These are phyloP conservation scores for Stomorhina lunata DNA, from an alignment of 2,888 invertebrate species.

Conservation along the genomic window DNA sequence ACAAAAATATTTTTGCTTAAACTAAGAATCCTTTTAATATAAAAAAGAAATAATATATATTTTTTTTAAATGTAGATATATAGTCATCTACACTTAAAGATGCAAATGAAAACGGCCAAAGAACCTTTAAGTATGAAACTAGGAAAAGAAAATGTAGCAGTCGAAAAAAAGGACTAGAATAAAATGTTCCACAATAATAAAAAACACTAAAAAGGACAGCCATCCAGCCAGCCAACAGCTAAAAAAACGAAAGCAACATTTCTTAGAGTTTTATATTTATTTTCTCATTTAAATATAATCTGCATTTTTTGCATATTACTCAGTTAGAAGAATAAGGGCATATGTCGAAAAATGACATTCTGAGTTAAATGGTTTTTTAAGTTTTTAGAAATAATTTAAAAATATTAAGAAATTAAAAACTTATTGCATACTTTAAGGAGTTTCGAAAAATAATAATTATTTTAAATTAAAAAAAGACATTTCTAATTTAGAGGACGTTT, in stretches of 20 bases:
- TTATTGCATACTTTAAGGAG: too few species aligned
- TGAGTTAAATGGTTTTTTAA: too few species aligned
- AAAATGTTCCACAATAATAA: not conserved
- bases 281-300: slow-evolving; percentile 31
- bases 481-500: too few species aligned
- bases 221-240: too few species aligned
- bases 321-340: too few species aligned
- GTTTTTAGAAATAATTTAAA: too few species aligned
- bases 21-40: slow-evolving; percentile 44
- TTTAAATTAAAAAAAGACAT: too few species aligned
- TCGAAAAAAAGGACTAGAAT: not conserved
- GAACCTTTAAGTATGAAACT: slow-evolving; percentile 1
- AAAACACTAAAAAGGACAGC: slow-evolving; percentile 9
- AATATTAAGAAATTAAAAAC: too few species aligned
- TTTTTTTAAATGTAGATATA: not conserved
- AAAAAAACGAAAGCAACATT: slow-evolving; percentile 17
- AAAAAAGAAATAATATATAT: too few species aligned
- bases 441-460: too few species aligned
- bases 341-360: too few species aligned
- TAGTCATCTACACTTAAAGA: slow-evolving; percentile 41
- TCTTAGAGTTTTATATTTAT: not conserved
- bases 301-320: slow-evolving; percentile 38
- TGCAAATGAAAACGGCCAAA: slow-evolving; percentile 20
- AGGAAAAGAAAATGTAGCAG: not conserved
- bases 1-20: slow-evolving; percentile 5